phyloP scores from a whole-genome alignment of 2,888 invertebrate genomes.

The Podabrus alpinus region DNA sequence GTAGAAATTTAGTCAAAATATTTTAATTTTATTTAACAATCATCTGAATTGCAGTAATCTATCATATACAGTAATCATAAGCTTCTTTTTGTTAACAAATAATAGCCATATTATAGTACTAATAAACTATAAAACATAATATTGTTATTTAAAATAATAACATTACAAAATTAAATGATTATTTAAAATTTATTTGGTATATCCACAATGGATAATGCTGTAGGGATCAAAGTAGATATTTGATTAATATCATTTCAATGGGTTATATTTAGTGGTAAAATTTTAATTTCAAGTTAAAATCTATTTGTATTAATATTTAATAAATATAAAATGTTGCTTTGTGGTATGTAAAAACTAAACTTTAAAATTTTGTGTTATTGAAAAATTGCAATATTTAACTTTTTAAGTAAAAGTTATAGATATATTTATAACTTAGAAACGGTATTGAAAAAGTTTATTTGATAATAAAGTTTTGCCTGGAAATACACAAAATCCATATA shows the following conservation, averaged over 20 bases:
- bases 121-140: too few relatives aligned
- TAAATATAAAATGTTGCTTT: not conserved
- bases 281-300: not conserved
- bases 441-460: not conserved
- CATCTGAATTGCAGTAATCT: too few relatives aligned
- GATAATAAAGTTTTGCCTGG: not conserved
- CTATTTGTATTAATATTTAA: not conserved
- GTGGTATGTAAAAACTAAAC: not conserved
- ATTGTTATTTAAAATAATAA: too few relatives aligned
- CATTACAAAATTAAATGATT: too few relatives aligned
- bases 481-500: not conserved
- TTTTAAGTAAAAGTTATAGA: not conserved
- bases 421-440: not conserved
- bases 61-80: too few relatives aligned
- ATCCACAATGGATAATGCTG: too few relatives aligned
- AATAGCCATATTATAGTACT: too few relatives aligned
- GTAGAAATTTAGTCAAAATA: too few relatives aligned
- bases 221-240: not conserved
- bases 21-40: too few relatives aligned
- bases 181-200: too few relatives aligned
- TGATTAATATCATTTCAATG: not conserved
- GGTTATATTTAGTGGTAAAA: not conserved
- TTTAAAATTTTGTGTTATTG: not conserved
- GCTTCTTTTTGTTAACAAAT: too few relatives aligned
- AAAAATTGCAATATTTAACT: not conserved